phyloP scores from a whole-genome alignment of 2,113 vertebrate genomes.

The Mastomys coucha region DNA sequence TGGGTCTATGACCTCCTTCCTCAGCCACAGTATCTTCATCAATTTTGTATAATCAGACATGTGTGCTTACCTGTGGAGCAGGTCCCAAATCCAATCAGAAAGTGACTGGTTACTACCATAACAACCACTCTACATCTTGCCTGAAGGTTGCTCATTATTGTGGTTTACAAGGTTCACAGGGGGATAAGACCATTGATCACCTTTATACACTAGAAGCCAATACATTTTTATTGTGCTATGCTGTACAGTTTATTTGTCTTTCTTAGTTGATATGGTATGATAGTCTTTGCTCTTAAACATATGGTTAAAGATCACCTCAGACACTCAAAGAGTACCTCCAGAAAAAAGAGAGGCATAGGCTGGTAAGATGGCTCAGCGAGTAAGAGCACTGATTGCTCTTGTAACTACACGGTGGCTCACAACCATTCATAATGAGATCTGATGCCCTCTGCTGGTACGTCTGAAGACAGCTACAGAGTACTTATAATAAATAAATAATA shows the following conservation, averaged over 20 bases:
- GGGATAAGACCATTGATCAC: not conserved
- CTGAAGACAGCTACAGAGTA: no score
- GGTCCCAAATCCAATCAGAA: not conserved
- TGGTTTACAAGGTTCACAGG: not conserved
- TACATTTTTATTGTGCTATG: not conserved
- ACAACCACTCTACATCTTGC: not conserved
- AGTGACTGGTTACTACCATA: not conserved
- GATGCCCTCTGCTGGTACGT: no score
- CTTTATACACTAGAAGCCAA: not conserved
- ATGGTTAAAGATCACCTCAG: not conserved
- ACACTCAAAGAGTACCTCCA: not conserved
- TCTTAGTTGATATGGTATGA: not conserved
- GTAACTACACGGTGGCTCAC: no score
- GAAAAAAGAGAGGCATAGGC: not conserved
- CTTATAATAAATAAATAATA: no score
- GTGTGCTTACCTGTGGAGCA: no score
- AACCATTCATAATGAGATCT: no score
- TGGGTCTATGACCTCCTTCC: not conserved
- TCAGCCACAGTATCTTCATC: not conserved
- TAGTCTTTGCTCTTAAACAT: not conserved
- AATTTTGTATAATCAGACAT: not conserved
- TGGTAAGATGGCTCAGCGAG: no score
- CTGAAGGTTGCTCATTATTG: no score
- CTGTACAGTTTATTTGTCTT: not conserved
- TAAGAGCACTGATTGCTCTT: no score